Evolutionary conservation across 2,888 invertebrate species (phyloP), one percentile per base, ranked within the genome.

Genomic region (Gymnocheta viridis): DNA sequence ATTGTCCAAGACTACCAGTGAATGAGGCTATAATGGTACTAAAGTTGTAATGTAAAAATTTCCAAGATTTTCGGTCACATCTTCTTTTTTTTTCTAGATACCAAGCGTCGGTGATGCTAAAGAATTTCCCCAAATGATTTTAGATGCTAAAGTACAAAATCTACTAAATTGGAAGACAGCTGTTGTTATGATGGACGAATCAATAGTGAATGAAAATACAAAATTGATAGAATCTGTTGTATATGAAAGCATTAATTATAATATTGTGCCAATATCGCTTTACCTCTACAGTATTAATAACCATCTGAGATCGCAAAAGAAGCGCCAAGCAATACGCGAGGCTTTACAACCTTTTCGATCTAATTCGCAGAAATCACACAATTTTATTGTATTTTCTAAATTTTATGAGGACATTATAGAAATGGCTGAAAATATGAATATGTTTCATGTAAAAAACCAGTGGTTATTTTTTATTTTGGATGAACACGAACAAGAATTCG

Each of bases 381-480:
- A 90, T 74, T 91, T 91, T 73, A 82, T 92, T 5, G 88, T 92
- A 0, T 86, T 91, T 22, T 90, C 91, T 2, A 87, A 87, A 79
- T 91, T 90, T 17, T 87, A 90, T 67, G 93, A 94, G 14, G 93
- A 94, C 0, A 93, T 96, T 86, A 94, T 96, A 88, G 95, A 95
- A 88, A 93, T 94, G 3, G 96, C 96, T 0, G 94, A 95, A 56
- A 92, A 93, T 0, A 91, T 95, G 66, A 92, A 93, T 44, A 93
- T 97, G 93, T 94, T 95, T 0, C 94, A 95, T 87, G 95, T 96
- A 0, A 93, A 93, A 87, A 96, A 95, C 85, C 96, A 97, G 89
- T 97, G 97, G 97, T 90, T 97, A n/a, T 97, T 96, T 89, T 93
- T 96, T 44, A 92, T 96, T 67, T 93, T 95, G 0, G 95, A 96